Base-by-base conservation (phyloP, 1,140 invertebrate genomes). In the Cherax destructor region DNA sequence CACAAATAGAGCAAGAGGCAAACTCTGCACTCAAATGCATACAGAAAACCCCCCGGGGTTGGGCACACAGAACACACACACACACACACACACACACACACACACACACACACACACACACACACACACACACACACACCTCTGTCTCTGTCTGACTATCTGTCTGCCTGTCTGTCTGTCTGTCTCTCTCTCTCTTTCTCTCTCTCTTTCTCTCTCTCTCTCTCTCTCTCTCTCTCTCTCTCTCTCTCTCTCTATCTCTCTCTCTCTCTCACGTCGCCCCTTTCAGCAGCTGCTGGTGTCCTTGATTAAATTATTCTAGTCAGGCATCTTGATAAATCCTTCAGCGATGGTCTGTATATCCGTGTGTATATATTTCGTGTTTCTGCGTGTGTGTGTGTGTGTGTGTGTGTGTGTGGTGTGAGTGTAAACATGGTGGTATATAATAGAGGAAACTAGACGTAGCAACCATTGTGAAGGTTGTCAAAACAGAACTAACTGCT, bases 351-450 rank as follows among this genome's bases (percentile, higher is more conserved):
- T 76, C 41, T 52, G 30, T 41, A 41, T 41, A 41, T 41, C 30
- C 30, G 30, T 41, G 30, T 41, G 30, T 41, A 41, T 41, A 41
- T 41, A 41, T n/a, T 84, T 21, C 65, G n/a, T 24, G 24, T 84
- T 21, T 84, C 7, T 87, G 74, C 65, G 76, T 79, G 86, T 80
- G 86, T 79, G 86, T 80, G 76, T 87, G 76, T 87, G 86, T 87
- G 86, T 87, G 76, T 79, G 76, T 86, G 85, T 87, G 86, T 87
- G 86, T 87, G 56, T 79, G 52, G 86, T 61, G 50, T 86, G 74
- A 41, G 30, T 41, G 30, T 41, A 41, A 41, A n/a, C n/a, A n/a
- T n/a, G n/a, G n/a, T n/a, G n/a, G n/a, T n/a, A n/a, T n/a, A n/a
- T n/a, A n/a, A n/a, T n/a, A n/a, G n/a, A n/a, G n/a, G n/a, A n/a